phyloP scores from a whole-genome alignment of 1,140 invertebrate species.

The Papilio glaucus region DNA sequence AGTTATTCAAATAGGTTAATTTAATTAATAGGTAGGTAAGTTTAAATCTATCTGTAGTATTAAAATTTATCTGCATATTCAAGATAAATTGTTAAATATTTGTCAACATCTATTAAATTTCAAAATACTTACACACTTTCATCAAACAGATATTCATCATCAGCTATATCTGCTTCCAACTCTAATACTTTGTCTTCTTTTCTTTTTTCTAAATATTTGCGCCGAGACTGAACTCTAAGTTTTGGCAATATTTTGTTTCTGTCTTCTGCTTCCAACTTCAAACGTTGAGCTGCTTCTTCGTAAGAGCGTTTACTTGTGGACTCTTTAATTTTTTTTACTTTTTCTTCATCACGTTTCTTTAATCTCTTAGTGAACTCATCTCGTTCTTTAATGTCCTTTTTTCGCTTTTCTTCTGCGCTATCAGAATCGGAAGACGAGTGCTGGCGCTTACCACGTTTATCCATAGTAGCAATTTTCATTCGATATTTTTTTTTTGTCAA shows the following conservation, averaged over 20 bases:
- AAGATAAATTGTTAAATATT: conserved; percentile 24
- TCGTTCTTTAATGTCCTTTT: conserved; percentile 93
- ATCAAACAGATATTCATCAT: conserved; percentile 98
- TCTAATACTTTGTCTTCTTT: conserved; percentile 98
- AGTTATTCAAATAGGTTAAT: no score
- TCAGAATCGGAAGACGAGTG: conserved; percentile 84
- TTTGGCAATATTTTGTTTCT: conserved; percentile 94
- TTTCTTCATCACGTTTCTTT: conserved; percentile 95
- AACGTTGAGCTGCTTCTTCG: conserved; percentile 95
- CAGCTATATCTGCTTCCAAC: conserved; percentile 96
- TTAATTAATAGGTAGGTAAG: no score
- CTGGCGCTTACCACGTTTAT: conserved; percentile 79
- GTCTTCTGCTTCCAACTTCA: conserved; percentile 94
- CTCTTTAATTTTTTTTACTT: conserved; percentile 92
- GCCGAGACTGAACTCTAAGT: conserved; percentile 94
- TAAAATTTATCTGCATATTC: no score
- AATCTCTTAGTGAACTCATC: conserved; percentile 97
- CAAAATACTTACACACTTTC: conserved; percentile 89
- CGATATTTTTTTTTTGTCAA: conserved; percentile 1
- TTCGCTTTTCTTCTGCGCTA: conserved; percentile 87
- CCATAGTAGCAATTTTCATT: conserved; percentile 51
- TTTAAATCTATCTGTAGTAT: no score
- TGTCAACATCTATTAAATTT: not conserved
- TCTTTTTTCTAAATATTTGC: conserved; percentile 97
- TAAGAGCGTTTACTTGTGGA: conserved; percentile 90